Conservation (phyloP, 1,140 invertebrate genomes). For the Neodiprion lecontei region DNA sequence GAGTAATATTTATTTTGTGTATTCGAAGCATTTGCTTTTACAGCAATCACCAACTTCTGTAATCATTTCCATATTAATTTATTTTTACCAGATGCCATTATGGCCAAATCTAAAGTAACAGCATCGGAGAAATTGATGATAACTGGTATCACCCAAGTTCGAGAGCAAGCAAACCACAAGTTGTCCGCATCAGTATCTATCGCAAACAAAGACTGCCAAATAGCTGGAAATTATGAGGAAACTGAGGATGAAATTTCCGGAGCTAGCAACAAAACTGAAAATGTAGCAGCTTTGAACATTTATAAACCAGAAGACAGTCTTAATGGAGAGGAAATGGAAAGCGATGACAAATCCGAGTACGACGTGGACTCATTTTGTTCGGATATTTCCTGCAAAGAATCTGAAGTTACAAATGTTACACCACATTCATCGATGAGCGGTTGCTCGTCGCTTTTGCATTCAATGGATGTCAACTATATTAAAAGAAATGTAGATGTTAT, state of each 20-base stretch:
- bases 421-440: slow-evolving; percentile 26
- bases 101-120: background rate
- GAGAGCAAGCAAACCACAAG: background rate
- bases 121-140: background rate
- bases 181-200: background rate
- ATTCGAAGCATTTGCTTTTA: background rate
- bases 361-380: slow-evolving; percentile 44
- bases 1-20: background rate
- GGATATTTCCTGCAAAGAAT: slow-evolving; percentile 37
- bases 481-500: background rate
- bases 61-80: background rate
- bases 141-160: background rate
- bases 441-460: slow-evolving; percentile 14
- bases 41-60: background rate
- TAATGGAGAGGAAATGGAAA: background rate
- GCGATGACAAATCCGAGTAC: slow-evolving; percentile 41
- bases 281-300: background rate
- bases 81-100: background rate
- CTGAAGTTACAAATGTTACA: slow-evolving; percentile 34
- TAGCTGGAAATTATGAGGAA: too few species aligned
- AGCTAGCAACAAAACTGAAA: background rate
- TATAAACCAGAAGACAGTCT: background rate
- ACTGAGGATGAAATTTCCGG: too few species aligned
- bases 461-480: slow-evolving; percentile 1
- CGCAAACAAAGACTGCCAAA: too few species aligned